These are phyloP conservation scores for Scelioninae gen. 2 DNA, from an alignment of 2,888 invertebrate species.

Conservation along the genomic window DNA sequence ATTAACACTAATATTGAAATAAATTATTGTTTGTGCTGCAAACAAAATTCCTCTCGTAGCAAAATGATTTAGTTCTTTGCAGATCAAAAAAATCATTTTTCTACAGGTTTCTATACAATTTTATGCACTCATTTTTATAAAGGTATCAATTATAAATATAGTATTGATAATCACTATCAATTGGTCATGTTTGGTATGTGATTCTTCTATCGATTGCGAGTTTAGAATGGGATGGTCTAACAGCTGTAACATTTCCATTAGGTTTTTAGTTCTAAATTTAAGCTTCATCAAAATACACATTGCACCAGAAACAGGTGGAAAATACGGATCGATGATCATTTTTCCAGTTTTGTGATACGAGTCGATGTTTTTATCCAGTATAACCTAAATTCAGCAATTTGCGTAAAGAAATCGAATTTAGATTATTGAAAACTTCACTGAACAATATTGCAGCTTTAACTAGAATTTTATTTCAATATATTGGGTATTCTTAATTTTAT, in stretches of 20 bases:
- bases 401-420: too few relatives aligned
- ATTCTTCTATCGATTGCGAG: conserved; percentile 61
- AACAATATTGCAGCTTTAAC: conserved; percentile 2
- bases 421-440: too few relatives aligned
- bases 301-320: conserved; percentile 86
- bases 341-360: conserved; percentile 49
- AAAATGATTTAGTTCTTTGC: too few relatives aligned
- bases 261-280: conserved; percentile 77
- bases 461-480: background rate
- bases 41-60: too few relatives aligned
- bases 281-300: conserved; percentile 85
- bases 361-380: conserved; percentile 65
- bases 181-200: conserved; percentile 61
- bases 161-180: conserved; percentile 1
- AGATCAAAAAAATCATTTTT: too few relatives aligned
- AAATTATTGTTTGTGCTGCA: too few relatives aligned
- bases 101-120: too few relatives aligned
- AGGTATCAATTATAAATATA: too few relatives aligned
- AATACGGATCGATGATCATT: conserved; percentile 79
- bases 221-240: conserved; percentile 80
- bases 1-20: background rate
- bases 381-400: conserved; percentile 57
- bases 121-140: too few relatives aligned
- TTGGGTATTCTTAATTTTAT: too few relatives aligned
- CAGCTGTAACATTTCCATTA: conserved; percentile 79